Evolutionary conservation across 2,888 invertebrate species (phyloP).

Genomic region (Tiliacea aurago): DNA sequence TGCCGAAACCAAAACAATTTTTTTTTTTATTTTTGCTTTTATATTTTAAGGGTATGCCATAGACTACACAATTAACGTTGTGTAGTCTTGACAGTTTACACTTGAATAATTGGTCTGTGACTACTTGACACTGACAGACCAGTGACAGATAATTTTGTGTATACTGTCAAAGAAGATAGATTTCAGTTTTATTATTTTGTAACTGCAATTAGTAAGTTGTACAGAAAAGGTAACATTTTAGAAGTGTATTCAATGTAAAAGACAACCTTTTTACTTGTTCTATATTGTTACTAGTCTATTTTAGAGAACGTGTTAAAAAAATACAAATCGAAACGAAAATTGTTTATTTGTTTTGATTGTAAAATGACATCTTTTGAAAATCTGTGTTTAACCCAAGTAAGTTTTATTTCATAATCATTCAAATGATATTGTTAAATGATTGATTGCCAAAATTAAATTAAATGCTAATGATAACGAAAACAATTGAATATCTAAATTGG

Average conservation of each 20-base stretch:
- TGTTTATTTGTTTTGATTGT: conserved; percentile 20
- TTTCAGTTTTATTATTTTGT: too few relatives aligned
- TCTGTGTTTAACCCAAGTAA: conserved; percentile 77
- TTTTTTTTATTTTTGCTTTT: too few relatives aligned
- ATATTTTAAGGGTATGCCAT: too few relatives aligned
- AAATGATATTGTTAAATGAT: not conserved
- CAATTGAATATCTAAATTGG: not conserved
- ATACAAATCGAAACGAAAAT: not conserved
- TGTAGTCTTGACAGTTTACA: not conserved
- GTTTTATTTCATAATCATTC: conserved; percentile 19
- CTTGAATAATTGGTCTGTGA: too few relatives aligned
- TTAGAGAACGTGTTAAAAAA: not conserved
- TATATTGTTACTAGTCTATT: not conserved
- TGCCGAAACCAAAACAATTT: not conserved
- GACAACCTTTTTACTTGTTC: too few relatives aligned
- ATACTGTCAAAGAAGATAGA: too few relatives aligned
- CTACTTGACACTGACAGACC: conserved; percentile 3
- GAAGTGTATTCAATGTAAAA: not conserved
- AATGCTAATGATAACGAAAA: not conserved
- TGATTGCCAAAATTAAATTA: not conserved
- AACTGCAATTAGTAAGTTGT: not conserved
- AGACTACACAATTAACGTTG: too few relatives aligned
- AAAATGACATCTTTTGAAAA: conserved; percentile 77
- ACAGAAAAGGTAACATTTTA: not conserved
- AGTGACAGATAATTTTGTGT: too few relatives aligned